phyloP scores from a whole-genome alignment of 2,888 invertebrate genomes.

The Chloromyia formosa region DNA sequence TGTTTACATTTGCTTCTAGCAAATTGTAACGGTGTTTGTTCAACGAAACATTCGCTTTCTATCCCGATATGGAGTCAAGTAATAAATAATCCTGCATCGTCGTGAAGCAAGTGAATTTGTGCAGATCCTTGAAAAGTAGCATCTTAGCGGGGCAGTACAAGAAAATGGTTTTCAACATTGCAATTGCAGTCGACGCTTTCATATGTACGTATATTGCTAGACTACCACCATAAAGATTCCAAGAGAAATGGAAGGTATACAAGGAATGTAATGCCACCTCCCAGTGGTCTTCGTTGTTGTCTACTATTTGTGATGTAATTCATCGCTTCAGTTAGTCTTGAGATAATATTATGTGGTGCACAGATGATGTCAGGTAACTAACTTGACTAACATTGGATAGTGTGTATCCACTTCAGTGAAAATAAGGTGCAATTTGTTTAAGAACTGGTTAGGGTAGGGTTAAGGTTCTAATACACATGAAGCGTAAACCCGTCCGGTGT shows the following conservation, averaged over 20 bases:
- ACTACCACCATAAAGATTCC: background rate
- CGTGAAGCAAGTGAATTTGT: background rate
- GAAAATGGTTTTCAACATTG: background rate
- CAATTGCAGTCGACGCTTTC: background rate
- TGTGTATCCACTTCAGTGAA: too few species aligned
- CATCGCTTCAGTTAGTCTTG: background rate
- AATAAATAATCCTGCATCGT: slow-evolving; percentile 26
- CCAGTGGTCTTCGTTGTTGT: background rate
- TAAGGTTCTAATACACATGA: too few species aligned
- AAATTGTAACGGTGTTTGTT: slow-evolving; percentile 35
- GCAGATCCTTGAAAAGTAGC: slow-evolving; percentile 20
- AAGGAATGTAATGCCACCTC: background rate
- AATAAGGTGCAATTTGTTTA: too few species aligned
- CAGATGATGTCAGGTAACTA: too few species aligned
- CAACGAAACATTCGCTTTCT: slow-evolving; percentile 36
- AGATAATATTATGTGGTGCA: background rate
- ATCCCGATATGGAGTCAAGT: slow-evolving; percentile 23
- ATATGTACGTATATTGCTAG: background rate
- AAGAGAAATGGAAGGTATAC: background rate
- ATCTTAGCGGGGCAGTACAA: background rate
- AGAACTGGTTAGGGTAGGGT: too few species aligned
- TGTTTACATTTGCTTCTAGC: slow-evolving; percentile 36
- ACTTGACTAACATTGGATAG: too few species aligned
- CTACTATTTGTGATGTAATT: background rate
- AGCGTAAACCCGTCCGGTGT: too few species aligned